Percentiles rank a stretch among this genome's conserved stretches.
Evolutionary conservation across 2,888 invertebrate species (phyloP).

Genomic region (Drosophila parthenogenetica): DNA sequence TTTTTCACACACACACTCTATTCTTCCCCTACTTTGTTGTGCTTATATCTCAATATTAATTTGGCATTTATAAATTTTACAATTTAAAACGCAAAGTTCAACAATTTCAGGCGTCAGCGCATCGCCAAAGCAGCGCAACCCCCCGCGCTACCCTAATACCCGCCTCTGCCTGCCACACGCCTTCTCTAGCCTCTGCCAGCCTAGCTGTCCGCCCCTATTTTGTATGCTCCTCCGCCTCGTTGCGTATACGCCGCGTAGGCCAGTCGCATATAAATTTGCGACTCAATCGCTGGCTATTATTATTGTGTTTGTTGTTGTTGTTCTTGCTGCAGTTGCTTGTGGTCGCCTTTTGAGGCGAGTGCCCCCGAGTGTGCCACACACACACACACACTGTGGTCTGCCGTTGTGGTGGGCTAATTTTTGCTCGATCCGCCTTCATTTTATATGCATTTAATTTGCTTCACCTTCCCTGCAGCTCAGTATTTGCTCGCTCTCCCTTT

Average conservation of each 20-base stretch:
- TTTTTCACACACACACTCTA: neutral
- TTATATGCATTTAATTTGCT: constrained; percentile 74
- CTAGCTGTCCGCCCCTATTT: constrained; percentile 25
- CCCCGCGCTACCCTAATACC: neutral
- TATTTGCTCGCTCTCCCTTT: neutral
- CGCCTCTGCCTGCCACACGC: neutral
- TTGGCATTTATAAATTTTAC: constrained; percentile 69
- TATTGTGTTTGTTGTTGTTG: constrained; percentile 14
- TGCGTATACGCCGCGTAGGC: constrained; percentile 61
- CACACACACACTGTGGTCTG: constrained; percentile 11
- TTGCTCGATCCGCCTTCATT: constrained; percentile 60
- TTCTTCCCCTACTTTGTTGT: neutral
- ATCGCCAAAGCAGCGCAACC: constrained; percentile 62
- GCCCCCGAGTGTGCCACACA: constrained; percentile 56
- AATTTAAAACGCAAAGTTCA: constrained; percentile 72
- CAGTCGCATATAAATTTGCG: constrained; percentile 72
- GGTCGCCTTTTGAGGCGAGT: constrained; percentile 57
- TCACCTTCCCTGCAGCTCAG: constrained; percentile 25
- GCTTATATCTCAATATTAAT: constrained; percentile 65
- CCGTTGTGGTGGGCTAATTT: constrained; percentile 50
- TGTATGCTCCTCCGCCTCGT: constrained; percentile 47
- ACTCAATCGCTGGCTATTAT: constrained; percentile 66
- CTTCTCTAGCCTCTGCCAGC: neutral
- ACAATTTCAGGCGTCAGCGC: constrained; percentile 76
- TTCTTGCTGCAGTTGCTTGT: constrained; percentile 36